Percentiles rank a stretch among this genome's conserved stretches.
phyloP scores from a whole-genome alignment of 2,113 vertebrate genomes.

The Chauna torquata region DNA sequence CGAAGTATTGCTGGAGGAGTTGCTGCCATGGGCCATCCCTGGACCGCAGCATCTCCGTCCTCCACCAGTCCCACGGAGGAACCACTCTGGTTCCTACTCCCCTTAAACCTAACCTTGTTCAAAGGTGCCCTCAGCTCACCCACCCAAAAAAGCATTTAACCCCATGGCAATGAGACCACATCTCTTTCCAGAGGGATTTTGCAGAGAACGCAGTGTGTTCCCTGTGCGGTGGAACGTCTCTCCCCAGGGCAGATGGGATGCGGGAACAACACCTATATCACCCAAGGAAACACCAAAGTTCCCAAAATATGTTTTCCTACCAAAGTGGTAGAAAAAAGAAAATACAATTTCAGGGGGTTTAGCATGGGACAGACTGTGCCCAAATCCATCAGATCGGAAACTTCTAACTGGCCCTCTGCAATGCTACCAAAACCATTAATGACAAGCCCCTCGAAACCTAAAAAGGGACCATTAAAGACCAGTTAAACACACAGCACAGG shows the following conservation, averaged over 20 bases:
- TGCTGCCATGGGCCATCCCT: neutral
- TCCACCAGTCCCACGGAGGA: fast-evolving
- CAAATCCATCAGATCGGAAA: neutral
- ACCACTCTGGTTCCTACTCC: neutral
- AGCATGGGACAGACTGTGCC: neutral
- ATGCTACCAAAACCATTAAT: fast-evolving
- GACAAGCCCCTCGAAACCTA: neutral
- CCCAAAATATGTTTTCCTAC: neutral
- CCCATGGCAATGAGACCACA: neutral
- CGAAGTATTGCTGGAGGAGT: neutral
- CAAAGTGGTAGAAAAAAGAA: neutral
- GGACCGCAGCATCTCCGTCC: neutral
- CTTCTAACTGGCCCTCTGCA: neutral
- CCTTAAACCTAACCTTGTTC: neutral
- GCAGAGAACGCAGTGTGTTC: fast-evolving
- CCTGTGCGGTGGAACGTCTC: neutral
- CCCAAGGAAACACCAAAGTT: neutral
- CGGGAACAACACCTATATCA: neutral
- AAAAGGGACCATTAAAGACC: neutral
- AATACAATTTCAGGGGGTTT: neutral
- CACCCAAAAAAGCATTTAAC: neutral
- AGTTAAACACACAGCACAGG: fast-evolving
- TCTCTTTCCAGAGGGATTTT: neutral
- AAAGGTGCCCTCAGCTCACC: neutral
- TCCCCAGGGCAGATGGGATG: neutral